These are phyloP conservation scores for Motacilla tschutschensis DNA, from an alignment of 2,113 vertebrate genomes.

Conservation along the genomic window DNA sequence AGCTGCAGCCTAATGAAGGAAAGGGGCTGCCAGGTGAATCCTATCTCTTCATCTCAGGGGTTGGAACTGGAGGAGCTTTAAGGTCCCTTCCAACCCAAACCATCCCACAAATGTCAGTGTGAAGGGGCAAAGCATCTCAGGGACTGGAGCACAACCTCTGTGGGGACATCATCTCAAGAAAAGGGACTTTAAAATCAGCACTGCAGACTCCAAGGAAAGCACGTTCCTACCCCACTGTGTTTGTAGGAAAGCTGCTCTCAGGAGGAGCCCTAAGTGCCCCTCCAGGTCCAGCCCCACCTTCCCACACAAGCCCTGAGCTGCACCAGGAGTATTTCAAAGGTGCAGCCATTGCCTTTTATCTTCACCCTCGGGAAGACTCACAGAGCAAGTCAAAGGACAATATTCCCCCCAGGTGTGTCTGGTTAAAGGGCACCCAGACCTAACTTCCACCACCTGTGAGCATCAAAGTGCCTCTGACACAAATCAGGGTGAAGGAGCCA, in stretches of 20 bases:
- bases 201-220: background rate
- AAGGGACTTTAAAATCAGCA: background rate
- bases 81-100: background rate
- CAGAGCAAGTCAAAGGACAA: background rate
- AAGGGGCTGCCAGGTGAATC: background rate
- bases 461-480: background rate
- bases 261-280: background rate
- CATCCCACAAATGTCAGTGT: fast-evolving
- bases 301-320: fast-evolving
- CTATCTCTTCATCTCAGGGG: background rate
- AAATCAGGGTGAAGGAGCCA: background rate
- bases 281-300: background rate
- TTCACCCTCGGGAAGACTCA: background rate
- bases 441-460: background rate
- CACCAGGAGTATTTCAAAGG: background rate
- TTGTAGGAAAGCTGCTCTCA: background rate
- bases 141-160: fast-evolving
- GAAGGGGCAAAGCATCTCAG: background rate
- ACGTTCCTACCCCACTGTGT: fast-evolving
- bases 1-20: background rate
- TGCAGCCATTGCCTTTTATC: background rate
- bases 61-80: too few species aligned
- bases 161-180: fast-evolving
- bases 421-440: background rate
- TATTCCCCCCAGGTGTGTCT: background rate